A percentile compares a stretch with the other conserved stretches of the same genome.
These are phyloP conservation scores for Hirundo rustica DNA, from an alignment of 2,797 vertebrate species.

Conservation along the genomic window DNA sequence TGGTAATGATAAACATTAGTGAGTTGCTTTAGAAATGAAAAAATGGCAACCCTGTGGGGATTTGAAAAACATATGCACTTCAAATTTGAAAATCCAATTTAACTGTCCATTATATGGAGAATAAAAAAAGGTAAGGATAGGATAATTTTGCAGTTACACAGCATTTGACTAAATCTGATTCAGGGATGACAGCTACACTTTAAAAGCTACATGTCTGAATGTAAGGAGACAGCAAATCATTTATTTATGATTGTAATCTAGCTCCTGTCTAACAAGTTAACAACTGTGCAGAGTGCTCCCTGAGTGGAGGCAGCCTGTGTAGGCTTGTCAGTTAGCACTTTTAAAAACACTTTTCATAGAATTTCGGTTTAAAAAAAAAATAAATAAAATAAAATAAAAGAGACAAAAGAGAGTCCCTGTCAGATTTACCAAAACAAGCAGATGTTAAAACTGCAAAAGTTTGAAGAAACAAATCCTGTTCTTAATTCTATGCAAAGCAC, in stretches of 20 bases:
- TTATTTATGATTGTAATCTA: constrained; percentile 86
- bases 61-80: constrained; percentile 80
- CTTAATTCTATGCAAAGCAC: constrained; percentile 12
- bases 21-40: constrained; percentile 82
- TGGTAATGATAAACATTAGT: constrained; percentile 79
- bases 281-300: constrained; percentile 68
- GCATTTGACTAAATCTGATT: constrained; percentile 84
- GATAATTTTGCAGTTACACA: constrained; percentile 83
- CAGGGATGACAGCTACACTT: constrained; percentile 81
- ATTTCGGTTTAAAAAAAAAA: constrained; percentile 9
- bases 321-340: constrained; percentile 73
- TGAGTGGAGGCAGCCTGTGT: constrained; percentile 62
- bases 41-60: constrained; percentile 81
- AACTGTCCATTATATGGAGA: constrained; percentile 83
- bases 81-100: constrained; percentile 84
- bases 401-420: constrained; percentile 73
- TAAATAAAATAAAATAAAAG: not conserved
- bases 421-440: constrained; percentile 67
- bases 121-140: constrained; percentile 81
- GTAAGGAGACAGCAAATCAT: constrained; percentile 83
- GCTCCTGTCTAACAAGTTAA: constrained; percentile 81
- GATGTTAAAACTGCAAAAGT: constrained; percentile 50
- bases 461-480: constrained; percentile 1
- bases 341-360: constrained; percentile 68
- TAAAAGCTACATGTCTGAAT: constrained; percentile 81